A percentile compares a stretch with the other conserved stretches of the same genome.
Evolutionary conservation across 2,113 vertebrate species (phyloP).

Genomic region (Phaethornis superciliosus): DNA sequence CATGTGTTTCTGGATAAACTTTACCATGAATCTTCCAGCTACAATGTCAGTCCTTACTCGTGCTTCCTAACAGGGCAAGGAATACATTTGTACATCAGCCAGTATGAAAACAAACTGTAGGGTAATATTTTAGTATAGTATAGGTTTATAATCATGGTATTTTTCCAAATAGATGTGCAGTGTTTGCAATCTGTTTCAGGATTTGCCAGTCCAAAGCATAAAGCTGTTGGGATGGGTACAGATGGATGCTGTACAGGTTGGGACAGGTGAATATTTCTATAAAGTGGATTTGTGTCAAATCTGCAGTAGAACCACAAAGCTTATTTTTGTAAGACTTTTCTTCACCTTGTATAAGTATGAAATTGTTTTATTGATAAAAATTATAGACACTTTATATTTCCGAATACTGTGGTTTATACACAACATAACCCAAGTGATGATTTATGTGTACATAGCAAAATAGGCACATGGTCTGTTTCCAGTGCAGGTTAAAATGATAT

Average conservation of each 20-base stretch:
- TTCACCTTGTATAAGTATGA: neutral
- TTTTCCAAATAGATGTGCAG: neutral
- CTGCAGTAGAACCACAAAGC: constrained; percentile 4
- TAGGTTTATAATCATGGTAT: neutral
- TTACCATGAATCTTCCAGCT: neutral
- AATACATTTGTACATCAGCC: neutral
- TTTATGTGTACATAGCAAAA: neutral
- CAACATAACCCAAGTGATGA: neutral
- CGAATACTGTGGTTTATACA: constrained; percentile 6
- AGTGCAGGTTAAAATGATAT: neutral
- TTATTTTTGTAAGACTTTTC: constrained; percentile 49
- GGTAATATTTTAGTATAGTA: neutral
- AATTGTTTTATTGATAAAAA: neutral
- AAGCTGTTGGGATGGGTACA: neutral
- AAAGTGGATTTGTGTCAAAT: constrained; percentile 46
- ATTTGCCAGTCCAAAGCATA: neutral
- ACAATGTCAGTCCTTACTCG: rapidly evolving
- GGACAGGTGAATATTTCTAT: neutral
- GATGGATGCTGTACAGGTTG: neutral
- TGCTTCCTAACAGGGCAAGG: no score
- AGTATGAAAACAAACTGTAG: neutral
- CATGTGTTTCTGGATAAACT: neutral
- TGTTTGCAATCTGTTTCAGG: neutral
- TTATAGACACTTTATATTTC: neutral
- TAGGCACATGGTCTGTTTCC: neutral